Evolutionary conservation across 2,797 vertebrate species (phyloP).

Genomic region (Pogonophryne albipinna): DNA sequence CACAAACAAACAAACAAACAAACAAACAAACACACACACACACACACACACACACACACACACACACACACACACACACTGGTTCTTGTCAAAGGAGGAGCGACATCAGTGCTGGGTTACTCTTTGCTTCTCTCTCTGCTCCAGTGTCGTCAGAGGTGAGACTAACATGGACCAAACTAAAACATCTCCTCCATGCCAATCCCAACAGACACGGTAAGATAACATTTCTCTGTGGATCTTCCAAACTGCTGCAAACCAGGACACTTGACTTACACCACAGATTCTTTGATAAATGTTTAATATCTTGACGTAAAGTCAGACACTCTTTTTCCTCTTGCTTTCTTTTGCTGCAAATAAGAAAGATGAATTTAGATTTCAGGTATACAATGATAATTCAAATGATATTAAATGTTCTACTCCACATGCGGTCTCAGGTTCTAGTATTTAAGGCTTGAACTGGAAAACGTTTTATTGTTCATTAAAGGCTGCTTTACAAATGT

Average conservation of each 20-base stretch:
- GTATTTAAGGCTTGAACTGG: not conserved
- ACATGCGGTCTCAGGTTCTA: conserved; percentile 5
- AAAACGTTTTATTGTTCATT: conserved; percentile 19
- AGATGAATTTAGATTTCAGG: conserved; percentile 7
- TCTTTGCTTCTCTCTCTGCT: conserved; percentile 53
- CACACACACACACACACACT: conserved; percentile 37
- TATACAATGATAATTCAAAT: conserved; percentile 42
- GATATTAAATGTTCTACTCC: not conserved
- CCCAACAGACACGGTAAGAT: conserved; percentile 57
- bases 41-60: conserved; percentile 3
- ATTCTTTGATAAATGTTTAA: not conserved
- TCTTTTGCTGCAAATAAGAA: not conserved
- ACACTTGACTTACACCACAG: not conserved
- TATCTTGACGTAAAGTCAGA: not conserved
- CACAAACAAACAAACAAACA: conserved; percentile 26
- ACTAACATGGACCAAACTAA: conserved; percentile 68
- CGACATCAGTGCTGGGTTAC: conserved; percentile 50
- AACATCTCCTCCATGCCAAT: conserved; percentile 42
- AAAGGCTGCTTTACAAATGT: conserved; percentile 27
- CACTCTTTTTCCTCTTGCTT: not conserved
- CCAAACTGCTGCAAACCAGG: conserved; percentile 47
- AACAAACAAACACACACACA: conserved; percentile 13
- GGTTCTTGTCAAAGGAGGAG: conserved; percentile 76
- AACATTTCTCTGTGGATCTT: conserved; percentile 34
- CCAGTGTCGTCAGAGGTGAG: conserved; percentile 51